Evolutionary conservation across 2,113 vertebrate genomes (phyloP).

Genomic region (Emydocephalus ijimae): DNA sequence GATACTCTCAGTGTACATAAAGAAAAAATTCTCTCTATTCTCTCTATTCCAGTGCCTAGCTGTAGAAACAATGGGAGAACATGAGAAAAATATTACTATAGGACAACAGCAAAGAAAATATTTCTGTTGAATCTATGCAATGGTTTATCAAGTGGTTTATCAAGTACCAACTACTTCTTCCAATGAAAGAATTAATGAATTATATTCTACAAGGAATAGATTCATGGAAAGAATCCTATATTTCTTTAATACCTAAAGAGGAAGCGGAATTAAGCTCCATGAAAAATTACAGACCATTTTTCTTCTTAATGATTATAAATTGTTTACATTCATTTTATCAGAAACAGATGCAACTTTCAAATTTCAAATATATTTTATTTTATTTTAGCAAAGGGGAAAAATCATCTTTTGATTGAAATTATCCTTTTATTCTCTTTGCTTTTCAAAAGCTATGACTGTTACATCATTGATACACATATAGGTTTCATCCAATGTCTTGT

Average conservation of each 20-base stretch:
- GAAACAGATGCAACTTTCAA: too few relatives aligned
- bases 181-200: not conserved
- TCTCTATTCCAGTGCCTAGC: not conserved
- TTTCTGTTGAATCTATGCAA: slow-evolving; percentile 23
- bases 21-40: not conserved
- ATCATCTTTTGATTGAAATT: too few relatives aligned
- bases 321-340: too few relatives aligned
- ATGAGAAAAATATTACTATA: slow-evolving; percentile 1
- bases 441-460: too few relatives aligned
- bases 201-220: not conserved
- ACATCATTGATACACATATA: too few relatives aligned
- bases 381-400: too few relatives aligned
- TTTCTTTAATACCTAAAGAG: not conserved
- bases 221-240: not conserved
- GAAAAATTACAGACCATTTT: not conserved
- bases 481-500: too few relatives aligned
- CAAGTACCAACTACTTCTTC: not conserved
- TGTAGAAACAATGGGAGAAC: slow-evolving; percentile 4
- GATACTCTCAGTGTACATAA: too few relatives aligned
- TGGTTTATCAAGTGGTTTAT: not conserved
- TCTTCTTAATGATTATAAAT: too few relatives aligned
- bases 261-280: not conserved
- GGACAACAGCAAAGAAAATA: slow-evolving; percentile 25
- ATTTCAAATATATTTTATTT: too few relatives aligned
- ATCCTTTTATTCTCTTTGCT: too few relatives aligned